Base-by-base conservation (phyloP, 1,140 invertebrate species). In the Apis cerana region DNA sequence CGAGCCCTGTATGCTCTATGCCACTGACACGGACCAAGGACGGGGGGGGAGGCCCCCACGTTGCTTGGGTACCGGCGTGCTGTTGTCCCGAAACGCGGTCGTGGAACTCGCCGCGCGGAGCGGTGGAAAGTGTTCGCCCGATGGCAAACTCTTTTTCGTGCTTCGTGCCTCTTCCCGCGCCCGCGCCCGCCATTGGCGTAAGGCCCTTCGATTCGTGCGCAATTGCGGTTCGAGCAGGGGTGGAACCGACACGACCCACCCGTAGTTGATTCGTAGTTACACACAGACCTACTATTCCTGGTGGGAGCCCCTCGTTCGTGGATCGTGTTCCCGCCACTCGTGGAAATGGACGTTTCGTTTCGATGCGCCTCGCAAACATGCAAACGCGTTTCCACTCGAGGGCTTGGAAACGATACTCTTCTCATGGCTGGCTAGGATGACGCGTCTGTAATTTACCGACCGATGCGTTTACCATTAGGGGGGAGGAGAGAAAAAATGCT, bases 1-100 rank as follows among this genome's bases (percentile, higher is more conserved):
- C 92, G 90, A 87, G 91, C 93, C 92, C 93, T 93, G 92, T 93
- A 93, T 94, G 91, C 91, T 94, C 92, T 94, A 94, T 94, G 93
- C 93, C 93, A 94, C 93, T 94, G 93, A 94, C 93, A 94, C 93
- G 93, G 92, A 93, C 92, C 93, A 94, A 94, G 93, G 93, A 94
- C 93, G 93, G 90, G 89, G 75, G 33, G 61, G 52, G 12, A 13
- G 81, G 86, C 71, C 86, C 87, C 83, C 86, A 86, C 86, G 86
- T 76, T 82, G 80, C 72, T 83, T 85, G 86, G 87, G 84, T 81
- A 85, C 83, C 86, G 90, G 86, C 86, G 89, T 83, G 90, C 91
- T 91, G 91, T 92, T 93, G 90, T 93, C 91, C 93, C 93, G 92
- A 93, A 93, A 94, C 91, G 92, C 93, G 93, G 92, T 93, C 93